Percentiles rank a stretch among this genome's conserved stretches.
Conservation (phyloP, 2,888 invertebrate species). For the Erebia palarica region DNA sequence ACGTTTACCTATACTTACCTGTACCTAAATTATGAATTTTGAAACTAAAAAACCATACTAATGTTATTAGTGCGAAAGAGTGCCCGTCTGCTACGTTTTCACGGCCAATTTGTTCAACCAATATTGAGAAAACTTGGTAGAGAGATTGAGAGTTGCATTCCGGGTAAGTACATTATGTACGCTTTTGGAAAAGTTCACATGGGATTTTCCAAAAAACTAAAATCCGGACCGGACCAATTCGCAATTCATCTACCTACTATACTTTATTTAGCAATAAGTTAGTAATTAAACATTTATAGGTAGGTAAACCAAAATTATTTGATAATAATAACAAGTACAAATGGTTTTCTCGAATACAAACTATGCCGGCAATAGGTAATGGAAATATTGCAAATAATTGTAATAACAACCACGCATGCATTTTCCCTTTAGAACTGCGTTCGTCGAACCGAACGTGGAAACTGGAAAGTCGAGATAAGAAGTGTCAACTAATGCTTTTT, state of each 20-base stretch:
- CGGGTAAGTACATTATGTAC: too few relatives aligned
- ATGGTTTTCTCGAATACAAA: constrained; percentile 11
- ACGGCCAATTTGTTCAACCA: too few relatives aligned
- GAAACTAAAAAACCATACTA: neutral
- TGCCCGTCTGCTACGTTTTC: too few relatives aligned
- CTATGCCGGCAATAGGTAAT: constrained; percentile 2
- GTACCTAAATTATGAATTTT: neutral
- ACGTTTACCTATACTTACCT: neutral
- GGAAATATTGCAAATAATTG: constrained; percentile 39
- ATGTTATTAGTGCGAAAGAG: too few relatives aligned
- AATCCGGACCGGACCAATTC: too few relatives aligned
- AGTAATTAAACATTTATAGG: neutral
- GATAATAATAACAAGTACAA: constrained; percentile 11
- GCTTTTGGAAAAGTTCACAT: too few relatives aligned
- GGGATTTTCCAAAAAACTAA: too few relatives aligned
- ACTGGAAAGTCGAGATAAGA: constrained; percentile 71
- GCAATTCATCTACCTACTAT: neutral
- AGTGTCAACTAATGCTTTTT: constrained; percentile 49
- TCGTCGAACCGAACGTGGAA: constrained; percentile 63
- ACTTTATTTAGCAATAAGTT: neutral
- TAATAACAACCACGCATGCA: constrained; percentile 46
- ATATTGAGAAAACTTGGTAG: too few relatives aligned
- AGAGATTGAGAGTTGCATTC: too few relatives aligned
- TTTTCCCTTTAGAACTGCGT: constrained; percentile 64
- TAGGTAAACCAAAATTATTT: neutral